Evolutionary conservation across 2,888 invertebrate genomes (phyloP), one percentile per base, ranked within the genome.

Genomic region (Colletes collaris): DNA sequence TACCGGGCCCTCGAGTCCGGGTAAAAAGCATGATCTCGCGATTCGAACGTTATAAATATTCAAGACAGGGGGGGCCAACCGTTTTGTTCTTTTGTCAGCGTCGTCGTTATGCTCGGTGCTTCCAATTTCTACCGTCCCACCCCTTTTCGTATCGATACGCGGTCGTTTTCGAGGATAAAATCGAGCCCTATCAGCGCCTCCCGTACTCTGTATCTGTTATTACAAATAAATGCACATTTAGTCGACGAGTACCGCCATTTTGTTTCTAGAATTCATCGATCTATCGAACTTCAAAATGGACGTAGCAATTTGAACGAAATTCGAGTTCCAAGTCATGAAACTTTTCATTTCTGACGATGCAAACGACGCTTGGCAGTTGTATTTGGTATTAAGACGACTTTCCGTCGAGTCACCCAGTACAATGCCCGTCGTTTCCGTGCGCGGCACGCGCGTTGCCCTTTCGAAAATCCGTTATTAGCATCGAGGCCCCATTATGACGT

Each of bases 401-500:
- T 40, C 6, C 3, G 6, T 2, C 40, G 40, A 40, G 40, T 6
- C 44, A 46, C 44, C 44, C 44, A 1, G 44, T 46, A 46, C 8
- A 46, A 10, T 10, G 10, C 7, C 7, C 8, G 8, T 46, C 44
- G 1, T 46, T 46, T 50, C 68, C 68, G 59, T 62, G 65, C 64
- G 77, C 67, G 82, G 76, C 84, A 84, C 86, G 88, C 84, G 66
- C 63, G 64, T 74, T 79, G 86, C 83, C 82, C 87, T 82, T 87
- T 88, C 87, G 85, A 86, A 85, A 87, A 88, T 87, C 86, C 82
- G 86, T 90, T 90, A 90, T 90, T 90, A 90, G 89, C 89, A 85
- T 89, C 86, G 77, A 83, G 77, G 27, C 68, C 58, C 88, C 91
- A 82, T 86, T 86, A 86, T 86, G 86, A 86, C 84, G 83, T 86